Base-by-base conservation (phyloP, 1,140 invertebrate genomes). In the Popillia japonica region DNA sequence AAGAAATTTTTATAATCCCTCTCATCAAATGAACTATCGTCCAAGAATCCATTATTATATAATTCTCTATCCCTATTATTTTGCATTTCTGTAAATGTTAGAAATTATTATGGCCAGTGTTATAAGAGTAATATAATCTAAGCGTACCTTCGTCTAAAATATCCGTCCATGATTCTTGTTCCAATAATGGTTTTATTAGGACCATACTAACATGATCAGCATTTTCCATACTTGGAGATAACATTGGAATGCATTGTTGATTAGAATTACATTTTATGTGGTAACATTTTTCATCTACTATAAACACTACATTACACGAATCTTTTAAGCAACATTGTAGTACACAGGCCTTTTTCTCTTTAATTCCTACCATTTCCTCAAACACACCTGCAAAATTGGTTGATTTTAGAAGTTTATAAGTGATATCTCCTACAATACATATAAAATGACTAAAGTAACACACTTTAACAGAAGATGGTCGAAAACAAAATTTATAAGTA, bases 241-340 rank as follows among this genome's bases (percentile, higher is more conserved):
- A 87, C 20, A 93, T 86, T 76, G 94, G 93, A 80, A 92, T 79
- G 83, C 94, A 96, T 59, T 91, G 84, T 83, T 93, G 90, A 85
- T 93, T 91, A 83, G 87, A 92, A 27, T 87, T 87, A 87, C 94
- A 96, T 77, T 91, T 89, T 10, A 95, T 90, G 87, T 94, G 93
- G 84, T 91, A 96, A 85, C 95, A 96, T 73, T 91, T 92, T 20
- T 87, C 86, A 81, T 95, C 92, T 78, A 91, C 91, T 84, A 94
- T 92, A 82, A 96, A 92, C 4, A 93, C 94, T 79, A 96, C 91
- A 86, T 96, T 94, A 84, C 95, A 96, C 1, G 85, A 81, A 0
- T 88, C 85, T 48, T 90, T 88, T 0, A 86, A 85, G 84, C 95
- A 96, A 84, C 96, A 96, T 42, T 90, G 88, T 80, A 90, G 87